A percentile compares a stretch with the other conserved stretches of the same genome.
Conservation (phyloP, 1,140 invertebrate species). For the Solen grandis region DNA sequence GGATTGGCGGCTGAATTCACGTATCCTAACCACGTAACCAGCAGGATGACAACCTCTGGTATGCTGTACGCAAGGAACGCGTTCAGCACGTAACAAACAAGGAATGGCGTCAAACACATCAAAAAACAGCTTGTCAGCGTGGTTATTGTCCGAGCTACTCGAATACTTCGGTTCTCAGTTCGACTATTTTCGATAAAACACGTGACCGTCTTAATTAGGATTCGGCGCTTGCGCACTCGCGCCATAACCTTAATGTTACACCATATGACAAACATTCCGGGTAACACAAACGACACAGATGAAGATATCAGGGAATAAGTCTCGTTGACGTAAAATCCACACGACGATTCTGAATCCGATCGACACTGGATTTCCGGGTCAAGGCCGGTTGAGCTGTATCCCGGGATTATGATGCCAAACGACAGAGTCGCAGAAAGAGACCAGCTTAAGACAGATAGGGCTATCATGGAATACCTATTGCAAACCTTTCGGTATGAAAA, state of each 20-base stretch:
- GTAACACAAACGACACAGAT: conserved; percentile 6
- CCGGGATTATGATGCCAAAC: conserved; percentile 38
- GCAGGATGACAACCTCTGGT: not conserved
- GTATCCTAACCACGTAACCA: conserved; percentile 32
- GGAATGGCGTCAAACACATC: conserved; percentile 31
- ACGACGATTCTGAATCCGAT: not conserved
- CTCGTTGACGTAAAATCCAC: not conserved
- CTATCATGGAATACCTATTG: conserved; percentile 1
- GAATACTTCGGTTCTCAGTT: conserved; percentile 15
- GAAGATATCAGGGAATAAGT: conserved; percentile 15
- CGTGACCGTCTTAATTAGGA: not conserved
- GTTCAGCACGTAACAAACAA: conserved; percentile 12
- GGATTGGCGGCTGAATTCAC: conserved; percentile 40
- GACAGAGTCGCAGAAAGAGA: not conserved
- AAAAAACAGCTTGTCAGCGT: conserved; percentile 17
- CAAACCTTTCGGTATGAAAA: conserved; percentile 22
- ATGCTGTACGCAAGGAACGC: not conserved
- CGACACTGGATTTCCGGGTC: not conserved
- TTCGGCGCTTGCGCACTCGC: not conserved
- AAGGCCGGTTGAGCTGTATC: not conserved
- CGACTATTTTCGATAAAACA: not conserved
- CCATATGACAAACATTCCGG: conserved; percentile 6
- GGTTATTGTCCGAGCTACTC: conserved; percentile 29
- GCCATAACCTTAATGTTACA: conserved; percentile 15
- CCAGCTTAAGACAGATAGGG: conserved; percentile 8